Conservation (phyloP, 2,888 invertebrate genomes). For the Pogonocherus hispidulus region DNA sequence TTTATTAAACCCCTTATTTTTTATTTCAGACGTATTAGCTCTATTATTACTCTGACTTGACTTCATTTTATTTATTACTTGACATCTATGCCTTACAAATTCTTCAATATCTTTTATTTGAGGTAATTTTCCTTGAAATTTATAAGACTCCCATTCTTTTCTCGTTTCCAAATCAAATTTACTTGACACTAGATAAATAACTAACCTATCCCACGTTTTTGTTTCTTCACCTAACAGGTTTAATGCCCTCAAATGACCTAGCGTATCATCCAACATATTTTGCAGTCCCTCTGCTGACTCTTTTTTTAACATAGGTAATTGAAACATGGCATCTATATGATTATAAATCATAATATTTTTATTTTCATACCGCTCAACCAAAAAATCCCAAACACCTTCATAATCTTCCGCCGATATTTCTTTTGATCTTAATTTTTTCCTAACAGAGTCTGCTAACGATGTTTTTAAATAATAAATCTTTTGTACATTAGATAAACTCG, state of each 20-base stretch:
- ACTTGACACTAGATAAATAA: no score
- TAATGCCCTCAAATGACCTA: conserved; percentile 22
- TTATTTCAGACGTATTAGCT: neutral
- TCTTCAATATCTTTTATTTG: no score
- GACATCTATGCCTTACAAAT: no score
- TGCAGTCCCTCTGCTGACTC: no score
- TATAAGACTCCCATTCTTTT: no score
- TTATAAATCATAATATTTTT: conserved; percentile 12
- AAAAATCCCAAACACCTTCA: neutral
- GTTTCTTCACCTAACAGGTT: conserved; percentile 14
- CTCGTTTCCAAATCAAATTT: no score
- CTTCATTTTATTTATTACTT: conserved; percentile 35
- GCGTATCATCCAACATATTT: conserved; percentile 7
- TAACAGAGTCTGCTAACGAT: neutral
- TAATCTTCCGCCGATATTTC: conserved; percentile 12
- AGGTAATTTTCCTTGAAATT: no score
- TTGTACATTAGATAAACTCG: neutral
- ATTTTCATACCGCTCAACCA: conserved; percentile 15
- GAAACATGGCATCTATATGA: conserved; percentile 9
- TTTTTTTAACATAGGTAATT: neutral
- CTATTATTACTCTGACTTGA: neutral
- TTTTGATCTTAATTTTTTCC: conserved; percentile 1
- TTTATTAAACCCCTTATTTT: conserved; percentile 14
- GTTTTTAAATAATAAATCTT: conserved; percentile 20
- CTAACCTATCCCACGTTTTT: conserved; percentile 26